Percentiles rank a stretch among this genome's conserved stretches.
These are phyloP conservation scores for Sebastiscus albofasciatus DNA, from an alignment of 2,797 vertebrate genomes.

Conservation along the genomic window DNA sequence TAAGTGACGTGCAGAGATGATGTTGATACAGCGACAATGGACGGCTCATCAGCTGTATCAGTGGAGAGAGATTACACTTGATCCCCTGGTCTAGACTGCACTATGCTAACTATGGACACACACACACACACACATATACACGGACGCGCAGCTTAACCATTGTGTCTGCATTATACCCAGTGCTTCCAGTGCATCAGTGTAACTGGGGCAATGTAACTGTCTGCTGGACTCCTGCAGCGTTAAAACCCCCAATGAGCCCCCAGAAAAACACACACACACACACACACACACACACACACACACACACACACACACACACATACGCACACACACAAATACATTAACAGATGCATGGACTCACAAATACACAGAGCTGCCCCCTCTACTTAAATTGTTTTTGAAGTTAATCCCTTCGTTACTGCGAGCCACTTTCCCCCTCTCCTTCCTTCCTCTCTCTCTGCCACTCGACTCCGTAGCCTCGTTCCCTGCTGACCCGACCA, in stretches of 20 bases:
- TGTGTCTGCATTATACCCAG: slow-evolving; percentile 58
- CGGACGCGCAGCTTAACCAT: slow-evolving; percentile 38
- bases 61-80: slow-evolving; percentile 72
- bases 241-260: slow-evolving; percentile 12
- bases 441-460: not conserved
- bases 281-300: not conserved
- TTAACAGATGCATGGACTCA: slow-evolving; percentile 18
- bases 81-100: slow-evolving; percentile 78
- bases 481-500: slow-evolving; percentile 69
- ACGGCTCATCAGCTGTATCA: slow-evolving; percentile 72
- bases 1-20: not conserved
- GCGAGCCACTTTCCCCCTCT: slow-evolving; percentile 6
- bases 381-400: slow-evolving; percentile 74
- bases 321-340: slow-evolving; percentile 22
- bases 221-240: slow-evolving; percentile 37
- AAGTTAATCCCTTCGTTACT: slow-evolving; percentile 68
- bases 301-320: slow-evolving; percentile 1
- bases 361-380: slow-evolving; percentile 20
- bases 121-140: slow-evolving; percentile 36
- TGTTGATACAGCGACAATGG: slow-evolving; percentile 27
- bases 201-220: slow-evolving; percentile 69
- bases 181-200: slow-evolving; percentile 52
- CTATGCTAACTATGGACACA: slow-evolving; percentile 54
- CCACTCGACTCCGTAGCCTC: slow-evolving; percentile 31
- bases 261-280: not conserved